phyloP scores from a whole-genome alignment of 2,888 invertebrate genomes.

The Patella caerulea region DNA sequence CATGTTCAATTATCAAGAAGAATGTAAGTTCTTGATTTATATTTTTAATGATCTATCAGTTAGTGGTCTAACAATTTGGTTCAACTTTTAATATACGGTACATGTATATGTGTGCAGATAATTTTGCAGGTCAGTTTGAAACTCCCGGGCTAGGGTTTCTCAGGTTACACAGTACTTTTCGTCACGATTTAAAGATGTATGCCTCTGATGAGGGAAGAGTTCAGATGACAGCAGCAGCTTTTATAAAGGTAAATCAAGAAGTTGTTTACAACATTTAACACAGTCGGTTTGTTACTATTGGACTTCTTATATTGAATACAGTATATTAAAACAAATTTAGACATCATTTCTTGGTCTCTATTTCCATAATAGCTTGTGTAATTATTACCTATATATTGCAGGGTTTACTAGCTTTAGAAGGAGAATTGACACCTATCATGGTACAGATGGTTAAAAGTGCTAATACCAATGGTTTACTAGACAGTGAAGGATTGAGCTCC shows the following conservation, averaged over 20 bases:
- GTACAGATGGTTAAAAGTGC: conserved; percentile 99
- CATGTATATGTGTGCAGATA: not conserved
- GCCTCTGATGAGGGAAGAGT: conserved; percentile 99
- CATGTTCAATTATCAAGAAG: no score
- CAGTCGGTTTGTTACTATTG: not conserved
- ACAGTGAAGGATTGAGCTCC: conserved; percentile 93
- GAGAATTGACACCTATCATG: conserved; percentile 97
- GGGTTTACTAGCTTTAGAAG: conserved; percentile 95
- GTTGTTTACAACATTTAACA: not conserved
- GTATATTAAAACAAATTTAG: not conserved
- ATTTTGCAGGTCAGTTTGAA: conserved; percentile 80
- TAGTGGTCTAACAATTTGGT: no score
- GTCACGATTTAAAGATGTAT: conserved; percentile 99
- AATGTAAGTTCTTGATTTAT: no score
- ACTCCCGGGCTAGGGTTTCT: conserved; percentile 96
- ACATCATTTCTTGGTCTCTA: not conserved
- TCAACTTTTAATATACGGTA: no score
- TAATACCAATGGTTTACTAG: conserved; percentile 91
- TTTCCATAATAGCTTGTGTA: not conserved
- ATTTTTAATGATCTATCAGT: no score
- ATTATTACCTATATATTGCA: conserved; percentile 43
- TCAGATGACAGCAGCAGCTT: conserved; percentile 99
- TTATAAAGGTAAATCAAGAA: conserved; percentile 81
- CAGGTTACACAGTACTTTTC: conserved; percentile 95
- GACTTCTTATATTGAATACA: not conserved